Conservation (phyloP, 2,797 vertebrate genomes). For the Euthynnus affinis region DNA sequence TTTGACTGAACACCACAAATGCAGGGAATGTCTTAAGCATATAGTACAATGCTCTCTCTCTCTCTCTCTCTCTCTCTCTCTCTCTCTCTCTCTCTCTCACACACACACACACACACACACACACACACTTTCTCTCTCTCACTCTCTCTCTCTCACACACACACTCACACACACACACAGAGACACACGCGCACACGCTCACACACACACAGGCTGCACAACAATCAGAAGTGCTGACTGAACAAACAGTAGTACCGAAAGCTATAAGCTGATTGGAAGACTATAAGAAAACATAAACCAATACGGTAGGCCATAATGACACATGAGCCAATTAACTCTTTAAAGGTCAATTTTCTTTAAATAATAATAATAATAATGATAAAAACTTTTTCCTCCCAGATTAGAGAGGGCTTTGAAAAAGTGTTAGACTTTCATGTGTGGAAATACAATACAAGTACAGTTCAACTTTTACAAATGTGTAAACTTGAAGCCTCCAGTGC, state of each 20-base stretch:
- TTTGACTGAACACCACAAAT: neutral
- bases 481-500: no score
- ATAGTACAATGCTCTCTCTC: neutral
- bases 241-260: neutral
- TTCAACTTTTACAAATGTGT: no score
- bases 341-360: no score
- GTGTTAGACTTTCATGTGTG: no score
- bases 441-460: no score
- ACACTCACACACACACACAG: neutral
- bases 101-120: neutral
- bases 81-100: neutral
- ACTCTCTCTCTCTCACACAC: no score
- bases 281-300: neutral
- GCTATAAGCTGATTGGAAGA: neutral
- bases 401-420: no score
- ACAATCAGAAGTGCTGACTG: constrained; percentile 65
- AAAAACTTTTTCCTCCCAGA: no score
- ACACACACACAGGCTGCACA: neutral
- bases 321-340: neutral
- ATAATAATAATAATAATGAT: no score
- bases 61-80: neutral
- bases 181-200: neutral
- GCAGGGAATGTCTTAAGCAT: neutral
- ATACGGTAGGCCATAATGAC: neutral
- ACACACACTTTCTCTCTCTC: neutral